phyloP scores from a whole-genome alignment of 2,113 vertebrate species.

The Pteruthius melanotis region DNA sequence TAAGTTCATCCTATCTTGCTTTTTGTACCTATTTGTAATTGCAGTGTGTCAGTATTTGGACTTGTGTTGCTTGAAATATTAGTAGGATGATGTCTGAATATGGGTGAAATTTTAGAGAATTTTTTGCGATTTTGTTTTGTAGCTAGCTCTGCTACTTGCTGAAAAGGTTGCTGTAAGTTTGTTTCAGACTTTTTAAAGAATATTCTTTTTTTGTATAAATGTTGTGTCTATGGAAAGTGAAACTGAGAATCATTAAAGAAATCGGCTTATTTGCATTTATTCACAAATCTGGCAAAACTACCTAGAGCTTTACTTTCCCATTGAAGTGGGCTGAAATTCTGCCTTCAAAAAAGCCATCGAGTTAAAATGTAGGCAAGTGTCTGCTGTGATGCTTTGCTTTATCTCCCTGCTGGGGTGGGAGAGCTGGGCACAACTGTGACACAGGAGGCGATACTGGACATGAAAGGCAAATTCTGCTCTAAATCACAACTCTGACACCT shows the following conservation, averaged over 20 bases:
- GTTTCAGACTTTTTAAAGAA: background rate
- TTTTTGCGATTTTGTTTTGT: background rate
- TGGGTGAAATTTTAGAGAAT: background rate
- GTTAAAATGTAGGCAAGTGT: background rate
- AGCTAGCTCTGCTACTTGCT: background rate
- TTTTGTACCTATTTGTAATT: background rate
- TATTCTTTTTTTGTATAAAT: background rate
- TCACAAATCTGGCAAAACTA: background rate
- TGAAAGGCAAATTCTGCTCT: background rate
- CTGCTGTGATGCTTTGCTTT: background rate
- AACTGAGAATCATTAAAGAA: background rate
- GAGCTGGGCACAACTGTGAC: background rate
- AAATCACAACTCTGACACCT: background rate
- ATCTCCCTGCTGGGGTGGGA: background rate
- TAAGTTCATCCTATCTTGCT: background rate
- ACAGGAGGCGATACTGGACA: fast-evolving
- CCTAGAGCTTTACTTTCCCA: background rate
- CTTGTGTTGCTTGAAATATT: background rate
- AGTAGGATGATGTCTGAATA: background rate
- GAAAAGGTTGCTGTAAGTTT: background rate
- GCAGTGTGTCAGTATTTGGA: background rate
- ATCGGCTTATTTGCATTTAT: background rate
- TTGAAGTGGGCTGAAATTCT: background rate
- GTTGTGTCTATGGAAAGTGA: background rate
- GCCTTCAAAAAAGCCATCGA: background rate